Conservation (phyloP, 2,113 vertebrate genomes). For the Pygoscelis adeliae region DNA sequence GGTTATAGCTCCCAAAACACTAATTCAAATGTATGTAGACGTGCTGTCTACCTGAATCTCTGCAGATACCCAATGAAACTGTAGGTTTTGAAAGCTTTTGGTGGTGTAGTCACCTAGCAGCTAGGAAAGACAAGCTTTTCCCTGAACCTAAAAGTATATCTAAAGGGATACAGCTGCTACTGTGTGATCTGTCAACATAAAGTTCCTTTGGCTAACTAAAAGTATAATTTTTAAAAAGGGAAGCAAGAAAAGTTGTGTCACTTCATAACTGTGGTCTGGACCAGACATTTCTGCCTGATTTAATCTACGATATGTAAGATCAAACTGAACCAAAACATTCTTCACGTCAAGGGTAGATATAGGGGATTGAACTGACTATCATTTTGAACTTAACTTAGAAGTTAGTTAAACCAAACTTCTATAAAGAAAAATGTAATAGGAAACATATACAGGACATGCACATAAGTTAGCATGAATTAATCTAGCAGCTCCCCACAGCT, state of each 20-base stretch:
- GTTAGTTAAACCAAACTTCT: neutral
- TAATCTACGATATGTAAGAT: neutral
- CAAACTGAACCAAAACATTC: neutral
- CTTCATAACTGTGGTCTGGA: neutral
- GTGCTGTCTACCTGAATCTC: neutral
- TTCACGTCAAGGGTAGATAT: fast-evolving
- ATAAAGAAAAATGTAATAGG: neutral
- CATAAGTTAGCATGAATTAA: neutral
- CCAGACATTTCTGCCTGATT: neutral
- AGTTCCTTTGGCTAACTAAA: neutral
- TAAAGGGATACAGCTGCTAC: neutral
- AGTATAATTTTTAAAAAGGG: neutral
- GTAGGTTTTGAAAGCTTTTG: neutral
- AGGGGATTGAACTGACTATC: neutral
- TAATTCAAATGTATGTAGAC: neutral
- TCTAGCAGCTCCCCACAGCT: neutral
- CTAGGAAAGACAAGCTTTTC: neutral
- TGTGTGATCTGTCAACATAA: neutral
- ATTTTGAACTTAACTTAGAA: neutral
- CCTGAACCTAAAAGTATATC: neutral
- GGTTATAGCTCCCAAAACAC: neutral
- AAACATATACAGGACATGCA: neutral
- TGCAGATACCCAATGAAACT: neutral
- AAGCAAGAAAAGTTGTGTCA: neutral
- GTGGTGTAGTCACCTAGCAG: neutral